A percentile compares a stretch with the other conserved stretches of the same genome.
These are phyloP conservation scores for Paradoxurus hermaphroditus DNA, from an alignment of 2,113 vertebrate species.

Conservation along the genomic window DNA sequence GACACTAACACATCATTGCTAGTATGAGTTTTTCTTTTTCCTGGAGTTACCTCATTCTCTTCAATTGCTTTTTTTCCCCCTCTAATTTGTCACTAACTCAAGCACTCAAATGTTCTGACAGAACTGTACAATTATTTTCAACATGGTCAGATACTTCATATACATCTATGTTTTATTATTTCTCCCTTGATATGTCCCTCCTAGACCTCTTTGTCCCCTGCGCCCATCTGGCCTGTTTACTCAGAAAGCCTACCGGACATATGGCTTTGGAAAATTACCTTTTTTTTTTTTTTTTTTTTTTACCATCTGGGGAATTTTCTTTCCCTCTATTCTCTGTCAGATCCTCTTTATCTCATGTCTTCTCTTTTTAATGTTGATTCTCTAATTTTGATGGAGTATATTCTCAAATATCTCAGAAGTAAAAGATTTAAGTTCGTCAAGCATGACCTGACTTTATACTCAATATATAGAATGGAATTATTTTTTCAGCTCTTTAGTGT, in stretches of 20 bases:
- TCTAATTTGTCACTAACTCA: not conserved
- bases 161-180: not conserved
- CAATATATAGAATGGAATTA: not conserved
- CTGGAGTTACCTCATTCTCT: not conserved
- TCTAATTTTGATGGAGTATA: not conserved
- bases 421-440: not conserved
- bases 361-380: not conserved
- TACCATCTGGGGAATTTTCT: not conserved
- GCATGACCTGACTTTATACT: not conserved
- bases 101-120: not conserved
- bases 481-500: not conserved
- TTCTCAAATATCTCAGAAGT: not conserved
- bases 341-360: not conserved
- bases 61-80: not conserved
- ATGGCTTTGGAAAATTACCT: not conserved
- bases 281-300: too few relatives aligned
- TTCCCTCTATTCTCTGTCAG: not conserved
- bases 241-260: not conserved
- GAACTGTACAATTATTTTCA: not conserved
- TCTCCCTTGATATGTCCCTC: not conserved
- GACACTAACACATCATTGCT: not conserved
- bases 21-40: not conserved
- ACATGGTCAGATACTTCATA: not conserved
- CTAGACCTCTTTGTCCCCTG: not conserved
- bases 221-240: not conserved